A percentile compares a stretch with the other conserved stretches of the same genome.
Evolutionary conservation across 2,113 vertebrate species (phyloP).

Genomic region (Halichoerus grypus): DNA sequence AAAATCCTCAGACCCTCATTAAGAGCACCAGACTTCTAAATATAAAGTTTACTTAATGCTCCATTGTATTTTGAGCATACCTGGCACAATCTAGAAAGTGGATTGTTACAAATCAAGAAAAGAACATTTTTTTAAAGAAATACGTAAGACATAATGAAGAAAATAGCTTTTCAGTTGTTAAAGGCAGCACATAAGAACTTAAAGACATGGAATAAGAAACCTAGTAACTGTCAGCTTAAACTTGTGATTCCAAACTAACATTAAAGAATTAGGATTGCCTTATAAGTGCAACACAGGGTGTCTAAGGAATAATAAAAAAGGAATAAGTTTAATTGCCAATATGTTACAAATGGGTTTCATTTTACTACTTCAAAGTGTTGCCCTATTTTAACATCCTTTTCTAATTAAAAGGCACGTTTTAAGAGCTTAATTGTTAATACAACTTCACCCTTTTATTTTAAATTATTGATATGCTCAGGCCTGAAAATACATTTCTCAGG

Average conservation of each 20-base stretch:
- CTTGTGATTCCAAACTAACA: constrained; percentile 52
- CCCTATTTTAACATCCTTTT: constrained; percentile 62
- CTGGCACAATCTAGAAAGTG: neutral
- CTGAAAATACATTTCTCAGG: constrained; percentile 12
- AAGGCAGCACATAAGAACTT: neutral
- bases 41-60: neutral
- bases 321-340: constrained; percentile 62
- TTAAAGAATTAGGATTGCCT: constrained; percentile 38
- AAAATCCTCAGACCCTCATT: neutral
- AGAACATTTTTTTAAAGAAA: neutral
- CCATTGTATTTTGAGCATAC: neutral
- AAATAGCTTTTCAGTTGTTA: neutral
- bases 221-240: constrained; percentile 29
- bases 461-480: constrained; percentile 29
- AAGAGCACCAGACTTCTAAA: neutral
- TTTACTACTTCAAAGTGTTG: constrained; percentile 56
- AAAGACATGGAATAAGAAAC: neutral
- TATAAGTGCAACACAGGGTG: neutral
- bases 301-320: constrained; percentile 51
- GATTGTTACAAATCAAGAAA: neutral
- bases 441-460: constrained; percentile 44
- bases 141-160: neutral
- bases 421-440: constrained; percentile 54
- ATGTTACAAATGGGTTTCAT: constrained; percentile 61
- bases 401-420: constrained; percentile 62